Base-by-base conservation (phyloP, 2,888 invertebrate genomes). In the Oligia latruncula region DNA sequence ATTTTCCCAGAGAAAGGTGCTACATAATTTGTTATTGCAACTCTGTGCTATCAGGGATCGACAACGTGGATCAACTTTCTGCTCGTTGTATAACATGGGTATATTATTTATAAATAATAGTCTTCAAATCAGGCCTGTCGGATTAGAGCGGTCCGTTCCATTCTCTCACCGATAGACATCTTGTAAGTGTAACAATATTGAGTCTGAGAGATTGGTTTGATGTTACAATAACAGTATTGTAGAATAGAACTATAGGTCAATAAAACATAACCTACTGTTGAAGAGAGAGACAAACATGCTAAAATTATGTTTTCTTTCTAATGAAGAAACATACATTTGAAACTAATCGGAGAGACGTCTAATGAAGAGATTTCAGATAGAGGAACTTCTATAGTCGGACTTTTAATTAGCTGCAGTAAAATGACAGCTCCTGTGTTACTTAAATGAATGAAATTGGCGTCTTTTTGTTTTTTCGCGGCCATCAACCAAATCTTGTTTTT, bases 71-170 rank as follows among this genome's bases (percentile, higher is more conserved):
- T 88, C 79, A 78, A 84, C 82, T 88, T 88, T 88, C 86, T 78
- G 84, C 71, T 81, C 20, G 78, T 87, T 87, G 74, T 82, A 80
- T 84, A 86, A 87, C 79, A 43, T 20, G 68, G 77, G 82, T 78
- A 77, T 84, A 88, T 80, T 81, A 81, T 84, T 84, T 88, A 88
- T 86, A 84, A 87, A 81, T 84, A 86, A 84, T 84, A 60, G 84
- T 81, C 75, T 81, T 83, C 85, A 66, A 82, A 80, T 80, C 87
- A 68, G 64, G 75, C 75, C 76, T 77, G 84, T 74, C 86, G 75
- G 85, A 85, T 86, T 86, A 85, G 75, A 86, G 67, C 75, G 76
- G 76, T 29, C 46, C 46, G 74, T 67, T 77, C 84, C 81, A 82
- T 82, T 88, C 86, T 83, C 88, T 79, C 64, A 17, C 5, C 43